A percentile compares a stretch with the other conserved stretches of the same genome.
Conservation (phyloP, 2,797 vertebrate genomes). For the Melanogrammus aeglefinus region DNA sequence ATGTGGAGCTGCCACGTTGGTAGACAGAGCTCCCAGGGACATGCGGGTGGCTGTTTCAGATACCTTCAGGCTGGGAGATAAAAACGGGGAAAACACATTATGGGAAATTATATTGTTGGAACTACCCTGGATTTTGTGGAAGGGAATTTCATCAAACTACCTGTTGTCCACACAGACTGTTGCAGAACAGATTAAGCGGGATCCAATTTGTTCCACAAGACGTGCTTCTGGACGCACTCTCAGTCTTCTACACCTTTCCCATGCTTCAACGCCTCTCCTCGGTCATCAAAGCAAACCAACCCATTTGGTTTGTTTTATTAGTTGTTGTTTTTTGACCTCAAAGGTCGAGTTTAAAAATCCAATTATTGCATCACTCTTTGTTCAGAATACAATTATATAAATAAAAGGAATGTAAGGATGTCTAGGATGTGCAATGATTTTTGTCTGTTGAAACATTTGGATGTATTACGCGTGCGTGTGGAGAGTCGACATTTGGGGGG, state of each 20-base stretch:
- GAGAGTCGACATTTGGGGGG: background rate
- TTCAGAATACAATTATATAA: background rate
- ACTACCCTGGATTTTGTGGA: background rate
- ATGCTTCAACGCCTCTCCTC: background rate
- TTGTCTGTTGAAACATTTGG: background rate
- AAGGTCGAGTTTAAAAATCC: background rate
- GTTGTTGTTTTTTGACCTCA: background rate
- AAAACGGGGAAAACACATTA: too few relatives aligned
- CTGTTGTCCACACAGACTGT: too few relatives aligned
- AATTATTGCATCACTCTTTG: background rate
- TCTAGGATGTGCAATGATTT: background rate
- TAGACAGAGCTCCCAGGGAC: too few relatives aligned
- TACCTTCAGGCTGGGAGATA: too few relatives aligned
- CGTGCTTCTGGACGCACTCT: background rate
- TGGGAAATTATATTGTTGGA: background rate
- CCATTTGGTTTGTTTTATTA: background rate
- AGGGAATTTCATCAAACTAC: too few relatives aligned
- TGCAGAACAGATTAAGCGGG: constrained; percentile 10
- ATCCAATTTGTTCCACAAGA: constrained; percentile 13
- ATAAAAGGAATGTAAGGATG: background rate
- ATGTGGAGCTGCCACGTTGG: too few relatives aligned
- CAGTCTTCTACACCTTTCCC: background rate
- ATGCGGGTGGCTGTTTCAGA: too few relatives aligned
- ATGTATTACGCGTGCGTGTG: background rate
- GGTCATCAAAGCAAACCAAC: background rate